Evolutionary conservation across 1,140 invertebrate genomes (phyloP).

Genomic region (Grapholita molesta): DNA sequence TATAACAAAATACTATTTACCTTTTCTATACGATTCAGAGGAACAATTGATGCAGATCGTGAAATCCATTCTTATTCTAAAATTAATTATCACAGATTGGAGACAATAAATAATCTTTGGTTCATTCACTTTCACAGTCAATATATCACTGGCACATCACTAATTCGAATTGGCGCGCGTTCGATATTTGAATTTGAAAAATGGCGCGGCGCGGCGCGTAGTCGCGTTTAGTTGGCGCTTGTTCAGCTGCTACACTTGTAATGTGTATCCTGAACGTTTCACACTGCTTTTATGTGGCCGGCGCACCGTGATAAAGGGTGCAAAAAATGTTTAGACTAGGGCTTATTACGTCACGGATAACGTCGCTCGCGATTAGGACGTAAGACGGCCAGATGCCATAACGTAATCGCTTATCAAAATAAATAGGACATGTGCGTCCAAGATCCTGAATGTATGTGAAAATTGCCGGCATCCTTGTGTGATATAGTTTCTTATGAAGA

Average conservation of each 20-base stretch:
- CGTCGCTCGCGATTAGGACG: constrained; percentile 55
- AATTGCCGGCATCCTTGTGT: constrained; percentile 21
- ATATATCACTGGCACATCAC: constrained; percentile 45
- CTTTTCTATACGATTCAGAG: constrained; percentile 34
- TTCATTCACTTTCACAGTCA: constrained; percentile 36
- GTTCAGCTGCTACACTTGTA: constrained; percentile 67
- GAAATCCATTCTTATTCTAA: constrained; percentile 38
- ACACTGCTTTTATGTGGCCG: constrained; percentile 68
- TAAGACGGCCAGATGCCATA: constrained; percentile 61
- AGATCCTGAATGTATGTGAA: constrained; percentile 67
- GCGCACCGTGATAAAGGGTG: constrained; percentile 71
- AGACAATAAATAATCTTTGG: constrained; percentile 49
- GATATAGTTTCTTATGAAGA: background rate
- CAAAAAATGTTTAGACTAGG: constrained; percentile 71
- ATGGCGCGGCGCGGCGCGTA: constrained; percentile 33
- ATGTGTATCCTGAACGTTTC: constrained; percentile 72
- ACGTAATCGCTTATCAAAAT: constrained; percentile 66
- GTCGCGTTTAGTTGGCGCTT: constrained; percentile 43
- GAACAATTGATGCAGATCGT: constrained; percentile 39
- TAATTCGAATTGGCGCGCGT: constrained; percentile 20
- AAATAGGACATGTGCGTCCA: constrained; percentile 68
- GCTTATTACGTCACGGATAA: constrained; percentile 66
- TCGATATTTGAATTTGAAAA: constrained; percentile 14
- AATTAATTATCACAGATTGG: constrained; percentile 57
- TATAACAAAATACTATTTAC: constrained; percentile 37